Evolutionary conservation across 1,140 invertebrate genomes (phyloP), one percentile per base, ranked within the genome.

Genomic region (Drosophila suzukii): DNA sequence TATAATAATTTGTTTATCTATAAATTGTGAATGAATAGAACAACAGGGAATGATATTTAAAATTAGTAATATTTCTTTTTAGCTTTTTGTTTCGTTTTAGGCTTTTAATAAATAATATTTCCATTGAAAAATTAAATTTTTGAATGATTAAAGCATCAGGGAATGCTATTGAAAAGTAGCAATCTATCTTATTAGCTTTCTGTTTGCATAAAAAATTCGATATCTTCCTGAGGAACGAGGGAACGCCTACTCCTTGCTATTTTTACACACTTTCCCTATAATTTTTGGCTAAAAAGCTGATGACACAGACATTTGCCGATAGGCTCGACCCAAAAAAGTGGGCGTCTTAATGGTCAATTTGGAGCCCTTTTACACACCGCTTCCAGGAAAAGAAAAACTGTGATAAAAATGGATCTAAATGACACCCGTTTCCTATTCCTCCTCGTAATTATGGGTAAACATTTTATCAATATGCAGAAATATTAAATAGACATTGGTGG

Each of bases 221-320:
- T 6, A 30, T 4, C 10, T 10, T 30, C 15, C 30, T 49, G 7
- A n/a, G 47, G 13, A 13, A 1, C 3, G 15, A 3, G 17, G 50
- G 17, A 50, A 20, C 27, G 15, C 32, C 50, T 36, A 6, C 11
- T 43, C 2, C 4, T 8, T 43, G 20, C 38, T 57, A 17, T 60
- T 63, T 43, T 24, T 4, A 12, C 11, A 11, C 17, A n/a, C 12
- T 30, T 61, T 20, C 27, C 13, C 4, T 41, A 15, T 63, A 41
- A 67, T 67, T 66, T 67, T 36, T 65, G 36, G 30, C 20, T 27
- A 15, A 41, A 67, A 43, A 43, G 11, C 65, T 36, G 59, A 50
- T 67, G 59, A 65, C 44, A 53, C 30, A 39, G 6, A 13, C 44
- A 30, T 65, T 65, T 36, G 4, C 32, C n/a, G 61, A 58, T 63